Conservation (phyloP, 2,797 vertebrate species). For the Lithobates sylvaticus region DNA sequence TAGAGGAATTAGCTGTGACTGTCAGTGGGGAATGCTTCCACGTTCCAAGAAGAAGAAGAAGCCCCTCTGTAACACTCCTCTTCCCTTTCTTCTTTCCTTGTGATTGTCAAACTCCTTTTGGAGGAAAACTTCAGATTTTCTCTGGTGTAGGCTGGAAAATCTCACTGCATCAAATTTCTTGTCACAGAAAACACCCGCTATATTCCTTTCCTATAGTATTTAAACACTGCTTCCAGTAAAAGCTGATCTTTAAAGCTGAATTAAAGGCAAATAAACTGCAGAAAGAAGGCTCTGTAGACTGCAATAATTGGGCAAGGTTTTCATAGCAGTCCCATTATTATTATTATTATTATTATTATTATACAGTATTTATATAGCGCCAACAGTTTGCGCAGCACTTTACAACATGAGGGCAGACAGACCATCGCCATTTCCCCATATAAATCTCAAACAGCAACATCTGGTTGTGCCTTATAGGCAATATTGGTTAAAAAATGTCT, state of each 20-base stretch:
- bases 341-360: too few species aligned
- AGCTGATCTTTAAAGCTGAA: background rate
- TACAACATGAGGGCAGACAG: too few species aligned
- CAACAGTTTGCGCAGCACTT: too few species aligned
- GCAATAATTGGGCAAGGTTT: too few species aligned
- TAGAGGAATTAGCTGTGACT: background rate
- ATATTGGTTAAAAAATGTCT: too few species aligned
- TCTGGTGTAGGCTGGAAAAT: background rate
- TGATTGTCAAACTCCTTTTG: background rate
- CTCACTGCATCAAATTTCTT: background rate
- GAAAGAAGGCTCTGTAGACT: too few species aligned
- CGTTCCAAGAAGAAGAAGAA: background rate
- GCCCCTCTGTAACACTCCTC: background rate
- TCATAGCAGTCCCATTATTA: too few species aligned
- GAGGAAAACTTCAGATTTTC: background rate
- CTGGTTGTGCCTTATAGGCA: too few species aligned
- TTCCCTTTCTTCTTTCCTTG: background rate
- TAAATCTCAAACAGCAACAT: too few species aligned
- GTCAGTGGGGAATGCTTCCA: slow-evolving; percentile 5
- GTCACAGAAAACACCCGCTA: background rate
- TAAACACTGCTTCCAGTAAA: background rate
- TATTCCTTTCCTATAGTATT: background rate
- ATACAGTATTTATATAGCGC: too few species aligned
- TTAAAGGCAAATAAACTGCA: background rate
- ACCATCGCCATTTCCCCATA: too few species aligned